Percentiles rank a stretch among this genome's conserved stretches.
Conservation (phyloP, 2,113 vertebrate genomes). For the Phrynosoma blainvillii region DNA sequence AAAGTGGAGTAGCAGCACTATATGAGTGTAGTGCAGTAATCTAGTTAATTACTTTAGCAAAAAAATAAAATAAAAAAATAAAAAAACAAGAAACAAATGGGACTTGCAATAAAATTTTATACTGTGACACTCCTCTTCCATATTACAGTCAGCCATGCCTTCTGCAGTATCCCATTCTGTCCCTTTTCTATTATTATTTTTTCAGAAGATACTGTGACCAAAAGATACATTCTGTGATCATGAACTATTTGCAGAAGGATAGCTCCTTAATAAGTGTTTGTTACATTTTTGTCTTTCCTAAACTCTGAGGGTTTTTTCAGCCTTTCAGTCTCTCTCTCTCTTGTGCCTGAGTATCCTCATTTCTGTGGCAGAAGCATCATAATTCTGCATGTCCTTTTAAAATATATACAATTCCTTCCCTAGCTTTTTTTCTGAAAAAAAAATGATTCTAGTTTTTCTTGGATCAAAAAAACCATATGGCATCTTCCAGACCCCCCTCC, state of each 20-base stretch:
- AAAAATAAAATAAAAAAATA: not conserved
- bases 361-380: not conserved
- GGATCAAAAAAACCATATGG: not conserved
- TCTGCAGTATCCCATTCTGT: not conserved
- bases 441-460: no score
- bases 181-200: not conserved
- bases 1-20: no score
- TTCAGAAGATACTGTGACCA: no score
- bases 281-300: not conserved
- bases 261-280: no score
- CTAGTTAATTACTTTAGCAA: not conserved
- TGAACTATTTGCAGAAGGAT: not conserved
- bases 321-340: not conserved
- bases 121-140: not conserved
- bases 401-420: no score
- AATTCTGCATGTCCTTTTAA: no score
- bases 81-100: not conserved
- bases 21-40: no score
- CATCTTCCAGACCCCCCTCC: not conserved
- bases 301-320: not conserved
- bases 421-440: no score
- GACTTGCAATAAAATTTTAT: not conserved
- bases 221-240: not conserved
- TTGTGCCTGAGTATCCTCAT: no score
- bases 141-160: not conserved